Evolutionary conservation across 2,113 vertebrate species (phyloP), one percentile per base, ranked within the genome.

Genomic region (Limnothrissa miodon): DNA sequence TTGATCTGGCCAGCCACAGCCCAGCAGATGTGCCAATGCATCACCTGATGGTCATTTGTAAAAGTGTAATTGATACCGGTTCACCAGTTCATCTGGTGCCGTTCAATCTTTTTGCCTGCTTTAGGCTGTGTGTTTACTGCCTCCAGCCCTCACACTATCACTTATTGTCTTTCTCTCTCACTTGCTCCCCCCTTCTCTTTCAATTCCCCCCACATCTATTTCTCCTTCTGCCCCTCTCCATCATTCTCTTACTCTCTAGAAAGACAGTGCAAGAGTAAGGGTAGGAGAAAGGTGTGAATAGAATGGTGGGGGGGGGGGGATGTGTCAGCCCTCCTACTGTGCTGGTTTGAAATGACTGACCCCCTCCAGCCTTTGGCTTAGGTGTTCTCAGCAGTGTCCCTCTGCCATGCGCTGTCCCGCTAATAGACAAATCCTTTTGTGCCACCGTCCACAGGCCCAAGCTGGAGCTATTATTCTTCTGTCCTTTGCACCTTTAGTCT

Each of bases 151-250:
- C 9, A n/a, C 66, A 39, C 29, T 78, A n/a, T 39, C 13, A 15
- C 66, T 4, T 70, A 4, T 70, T 70, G 10, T 70, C 80, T 81
- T 46, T 48, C 78, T 83, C 48, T 56, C 53, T 70, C 25, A 33
- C n/a, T 70, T 29, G 33, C 25, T 70, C 25, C 33, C 62, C 36
- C 25, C 36, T 15, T 15, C 62, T 70, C 5, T 0, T 10, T 56
- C 17, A 51, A 51, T 1, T 85, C 17, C 7, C 78, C 56, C 81
- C 33, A 81, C 21, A 44, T 85, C 39, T 85, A 79, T 80, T 66
- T 13, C 51, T 80, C 83, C 82, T 84, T 81, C 42, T 81, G 25
- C 0, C 21, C 45, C 25, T 70, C 62, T 29, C 62, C 5, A 4
- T 70, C 62, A 17, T 0, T 25, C 25, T 66, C 25, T 66, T 25